Percentiles rank a stretch among this genome's conserved stretches.
These are phyloP conservation scores for Periophthalmodon schlosseri DNA, from an alignment of 2,113 vertebrate genomes.

Conservation along the genomic window DNA sequence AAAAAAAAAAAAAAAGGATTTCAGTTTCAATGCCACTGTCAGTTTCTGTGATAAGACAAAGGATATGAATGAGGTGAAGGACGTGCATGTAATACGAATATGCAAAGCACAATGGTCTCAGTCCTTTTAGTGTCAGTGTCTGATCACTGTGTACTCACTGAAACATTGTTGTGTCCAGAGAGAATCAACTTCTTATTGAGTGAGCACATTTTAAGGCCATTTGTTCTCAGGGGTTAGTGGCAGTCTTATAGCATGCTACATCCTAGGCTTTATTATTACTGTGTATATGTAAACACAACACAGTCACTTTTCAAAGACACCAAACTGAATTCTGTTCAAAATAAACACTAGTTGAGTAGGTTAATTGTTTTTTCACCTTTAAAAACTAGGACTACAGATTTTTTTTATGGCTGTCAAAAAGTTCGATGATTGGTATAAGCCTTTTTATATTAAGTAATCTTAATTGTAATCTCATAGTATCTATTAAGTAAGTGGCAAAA, in stretches of 20 bases:
- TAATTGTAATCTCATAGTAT: background rate
- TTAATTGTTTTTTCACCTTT: background rate
- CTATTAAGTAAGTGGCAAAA: background rate
- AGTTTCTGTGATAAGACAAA: slow-evolving; percentile 35
- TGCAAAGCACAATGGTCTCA: slow-evolving; percentile 49
- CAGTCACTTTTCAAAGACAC: too few relatives aligned
- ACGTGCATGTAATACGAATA: slow-evolving; percentile 59
- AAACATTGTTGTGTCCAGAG: slow-evolving; percentile 65
- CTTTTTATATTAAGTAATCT: too few relatives aligned
- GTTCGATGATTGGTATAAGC: too few relatives aligned
- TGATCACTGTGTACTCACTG: slow-evolving; percentile 54
- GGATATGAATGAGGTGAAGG: slow-evolving; percentile 28
- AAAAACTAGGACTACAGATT: too few relatives aligned
- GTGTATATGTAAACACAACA: background rate
- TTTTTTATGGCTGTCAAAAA: too few relatives aligned
- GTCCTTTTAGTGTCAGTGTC: slow-evolving; percentile 48
- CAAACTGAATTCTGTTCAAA: background rate
- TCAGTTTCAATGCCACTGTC: slow-evolving; percentile 53
- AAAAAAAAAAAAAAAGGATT: slow-evolving; percentile 31
- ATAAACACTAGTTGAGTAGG: background rate
- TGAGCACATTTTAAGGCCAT: slow-evolving; percentile 5
- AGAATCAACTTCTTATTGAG: slow-evolving; percentile 47
- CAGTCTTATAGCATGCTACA: background rate
- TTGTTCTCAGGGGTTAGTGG: slow-evolving; percentile 6
- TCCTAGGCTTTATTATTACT: background rate